These are phyloP conservation scores for Ciconia stormi DNA, from an alignment of 2,113 vertebrate genomes.

Conservation along the genomic window DNA sequence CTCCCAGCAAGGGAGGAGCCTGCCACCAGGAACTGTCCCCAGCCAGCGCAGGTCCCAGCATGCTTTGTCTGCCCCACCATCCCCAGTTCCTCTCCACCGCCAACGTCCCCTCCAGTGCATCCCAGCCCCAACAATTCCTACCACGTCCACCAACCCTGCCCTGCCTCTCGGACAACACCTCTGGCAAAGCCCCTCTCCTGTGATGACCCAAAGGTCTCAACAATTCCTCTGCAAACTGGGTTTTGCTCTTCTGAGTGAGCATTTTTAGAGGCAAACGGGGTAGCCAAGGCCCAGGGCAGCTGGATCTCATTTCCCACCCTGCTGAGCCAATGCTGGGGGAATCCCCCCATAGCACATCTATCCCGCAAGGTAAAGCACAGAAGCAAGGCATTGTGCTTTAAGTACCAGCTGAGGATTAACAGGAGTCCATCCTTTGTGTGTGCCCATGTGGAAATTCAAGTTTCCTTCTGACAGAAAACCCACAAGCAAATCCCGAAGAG, in stretches of 20 bases:
- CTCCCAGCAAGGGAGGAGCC: slow-evolving; percentile 62
- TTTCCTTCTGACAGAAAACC: background rate
- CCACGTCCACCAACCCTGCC: background rate
- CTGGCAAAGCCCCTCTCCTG: background rate
- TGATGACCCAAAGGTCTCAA: rapidly evolving
- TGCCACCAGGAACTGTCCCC: slow-evolving; percentile 64
- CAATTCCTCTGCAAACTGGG: background rate
- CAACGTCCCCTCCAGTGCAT: background rate
- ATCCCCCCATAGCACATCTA: background rate
- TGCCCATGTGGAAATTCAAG: background rate
- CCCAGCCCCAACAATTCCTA: background rate
- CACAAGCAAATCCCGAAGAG: background rate
- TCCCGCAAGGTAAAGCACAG: background rate
- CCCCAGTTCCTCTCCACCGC: background rate
- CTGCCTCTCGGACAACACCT: background rate
- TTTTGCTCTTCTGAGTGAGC: background rate
- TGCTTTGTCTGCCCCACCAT: slow-evolving; percentile 44
- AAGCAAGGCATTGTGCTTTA: background rate
- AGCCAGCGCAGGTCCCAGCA: slow-evolving; percentile 53
- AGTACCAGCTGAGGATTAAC: background rate
- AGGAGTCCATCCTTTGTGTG: background rate
- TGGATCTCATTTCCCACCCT: background rate
- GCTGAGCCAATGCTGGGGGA: rapidly evolving
- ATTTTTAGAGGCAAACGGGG: background rate
- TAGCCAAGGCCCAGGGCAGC: background rate